A percentile compares a stretch with the other conserved stretches of the same genome.
phyloP scores from a whole-genome alignment of 2,113 vertebrate species.

The Phasianus colchicus region DNA sequence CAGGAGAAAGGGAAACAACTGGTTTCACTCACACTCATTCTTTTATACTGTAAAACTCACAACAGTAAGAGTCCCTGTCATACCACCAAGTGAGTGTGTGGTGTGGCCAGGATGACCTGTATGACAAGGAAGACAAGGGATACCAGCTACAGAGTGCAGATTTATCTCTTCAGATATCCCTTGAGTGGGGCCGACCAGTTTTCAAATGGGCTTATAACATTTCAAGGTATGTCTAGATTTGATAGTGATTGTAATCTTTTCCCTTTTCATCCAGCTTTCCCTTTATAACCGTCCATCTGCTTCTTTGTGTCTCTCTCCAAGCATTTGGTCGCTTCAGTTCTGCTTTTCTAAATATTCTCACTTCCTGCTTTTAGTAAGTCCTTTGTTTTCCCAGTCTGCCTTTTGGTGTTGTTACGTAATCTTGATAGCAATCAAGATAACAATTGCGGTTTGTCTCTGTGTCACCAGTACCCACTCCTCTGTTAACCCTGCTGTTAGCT shows the following conservation, averaged over 20 bases:
- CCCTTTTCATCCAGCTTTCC: not conserved
- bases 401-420: not conserved
- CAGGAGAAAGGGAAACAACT: not conserved
- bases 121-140: not conserved
- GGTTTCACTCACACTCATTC: not conserved
- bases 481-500: not conserved
- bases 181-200: not conserved
- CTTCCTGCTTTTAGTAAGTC: not conserved
- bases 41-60: not conserved
- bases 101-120: not conserved
- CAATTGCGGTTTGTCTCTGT: not conserved
- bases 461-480: not conserved
- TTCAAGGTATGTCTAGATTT: not conserved
- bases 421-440: not conserved
- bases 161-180: not conserved
- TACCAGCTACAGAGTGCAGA: not conserved
- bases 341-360: not conserved
- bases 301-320: not conserved
- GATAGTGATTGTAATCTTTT: not conserved
- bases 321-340: not conserved
- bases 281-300: not conserved
- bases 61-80: not conserved
- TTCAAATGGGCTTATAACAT: not conserved
- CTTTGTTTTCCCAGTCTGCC: not conserved
- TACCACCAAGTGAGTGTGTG: not conserved